Evolutionary conservation across 1,140 invertebrate species (phyloP), one percentile per base, ranked within the genome.

Genomic region (Apis florea): DNA sequence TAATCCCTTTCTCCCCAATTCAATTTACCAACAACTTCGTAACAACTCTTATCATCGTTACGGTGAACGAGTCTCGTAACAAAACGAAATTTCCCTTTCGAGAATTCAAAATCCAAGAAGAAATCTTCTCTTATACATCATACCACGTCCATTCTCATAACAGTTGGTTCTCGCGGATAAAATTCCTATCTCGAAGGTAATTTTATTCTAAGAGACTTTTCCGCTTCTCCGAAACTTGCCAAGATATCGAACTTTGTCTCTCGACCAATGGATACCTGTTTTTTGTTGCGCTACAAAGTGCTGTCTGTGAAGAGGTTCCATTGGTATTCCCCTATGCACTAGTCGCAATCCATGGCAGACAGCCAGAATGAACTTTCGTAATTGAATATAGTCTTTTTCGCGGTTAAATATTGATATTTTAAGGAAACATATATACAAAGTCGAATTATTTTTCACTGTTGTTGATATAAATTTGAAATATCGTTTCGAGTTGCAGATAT

Each of bases 231-330:
- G 59, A 47, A 64, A 64, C 24, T 53, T 54, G 47, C 19, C 67
- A 61, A 79, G 77, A 79, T 71, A 79, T 71, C 58, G n/a, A 58
- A 40, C n/a, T 21, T 58, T 15, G 13, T 9, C 31, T 40, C 31
- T 40, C 51, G 58, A 2, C 58, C 77, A n/a, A 24, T 71, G 59
- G 15, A 58, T 40, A 21, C 5, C 56, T 66, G 76, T 56, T 67
- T 56, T 67, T 77, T 24, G 31, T 56, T 21, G 6, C 53, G 1
- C 64, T 63, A 63, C 71, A 63, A 79, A 79, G n/a, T n/a, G n/a
- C n/a, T n/a, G n/a, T 79, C 67, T n/a, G 24, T 31, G 13, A 6
- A 10, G 51, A 47, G 24, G n/a, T 68, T 77, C 31, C 51, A 17
- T 19, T 21, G 51, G 26, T 21, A 66, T 24, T 17, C 1, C 56